Percentiles rank a stretch among this genome's conserved stretches.
Conservation (phyloP, 1,140 invertebrate genomes). For the Linepithema humile region DNA sequence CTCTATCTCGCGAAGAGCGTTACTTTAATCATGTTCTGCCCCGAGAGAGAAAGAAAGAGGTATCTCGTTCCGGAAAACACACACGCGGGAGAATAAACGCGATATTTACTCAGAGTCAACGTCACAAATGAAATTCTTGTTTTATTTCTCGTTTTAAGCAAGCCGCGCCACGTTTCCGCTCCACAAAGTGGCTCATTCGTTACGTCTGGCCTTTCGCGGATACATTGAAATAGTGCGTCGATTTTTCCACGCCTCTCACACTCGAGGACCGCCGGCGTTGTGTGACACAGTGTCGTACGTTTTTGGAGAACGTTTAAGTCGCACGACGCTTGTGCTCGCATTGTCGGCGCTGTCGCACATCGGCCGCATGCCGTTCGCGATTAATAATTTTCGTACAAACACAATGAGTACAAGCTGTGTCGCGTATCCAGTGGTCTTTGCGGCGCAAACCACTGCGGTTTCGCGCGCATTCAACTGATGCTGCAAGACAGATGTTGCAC, state of each 20-base stretch:
- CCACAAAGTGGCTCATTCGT: slow-evolving; percentile 4
- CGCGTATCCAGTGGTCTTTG: slow-evolving; percentile 23
- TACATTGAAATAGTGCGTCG: slow-evolving; percentile 9
- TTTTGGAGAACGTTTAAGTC: slow-evolving; percentile 26
- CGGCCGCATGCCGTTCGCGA: slow-evolving; percentile 4
- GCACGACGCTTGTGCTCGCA: not conserved
- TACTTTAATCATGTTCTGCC: slow-evolving; percentile 25
- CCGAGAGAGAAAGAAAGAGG: not conserved
- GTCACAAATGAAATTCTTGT: slow-evolving; percentile 25
- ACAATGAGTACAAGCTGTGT: not conserved
- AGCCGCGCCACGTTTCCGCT: slow-evolving; percentile 13
- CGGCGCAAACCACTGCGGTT: not conserved
- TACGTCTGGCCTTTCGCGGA: slow-evolving; percentile 30
- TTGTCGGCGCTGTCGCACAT: slow-evolving; percentile 23
- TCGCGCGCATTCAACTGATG: no score
- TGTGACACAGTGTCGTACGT: slow-evolving; percentile 18
- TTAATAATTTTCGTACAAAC: slow-evolving; percentile 44
- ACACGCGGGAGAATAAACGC: slow-evolving; percentile 1
- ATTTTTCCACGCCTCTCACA: slow-evolving; percentile 38
- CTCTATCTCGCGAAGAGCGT: slow-evolving; percentile 14
- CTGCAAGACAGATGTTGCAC: slow-evolving; percentile 28
- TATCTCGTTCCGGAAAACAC: slow-evolving; percentile 7
- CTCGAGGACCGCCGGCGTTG: not conserved
- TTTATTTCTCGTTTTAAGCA: slow-evolving; percentile 5
- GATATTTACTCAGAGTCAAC: not conserved